Conservation (phyloP, 2,113 vertebrate genomes). For the Hippocampus zosterae region DNA sequence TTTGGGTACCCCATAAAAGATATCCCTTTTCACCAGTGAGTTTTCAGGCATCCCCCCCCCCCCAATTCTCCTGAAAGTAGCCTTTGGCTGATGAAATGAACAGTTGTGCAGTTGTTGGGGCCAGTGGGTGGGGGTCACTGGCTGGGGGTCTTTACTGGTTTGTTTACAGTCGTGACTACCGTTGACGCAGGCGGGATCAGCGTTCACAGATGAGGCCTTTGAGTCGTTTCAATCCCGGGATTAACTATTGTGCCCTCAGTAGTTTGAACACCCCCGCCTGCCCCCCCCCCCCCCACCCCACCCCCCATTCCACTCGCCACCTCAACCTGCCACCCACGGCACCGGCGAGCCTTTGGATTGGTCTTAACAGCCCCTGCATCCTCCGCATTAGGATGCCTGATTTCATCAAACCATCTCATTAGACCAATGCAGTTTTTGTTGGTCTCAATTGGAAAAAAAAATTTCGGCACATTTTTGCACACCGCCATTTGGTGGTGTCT, state of each 20-base stretch:
- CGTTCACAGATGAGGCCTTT: slow-evolving; percentile 39
- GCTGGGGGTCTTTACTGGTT: slow-evolving; percentile 12
- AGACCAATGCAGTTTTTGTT: not conserved
- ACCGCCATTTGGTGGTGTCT: too few relatives aligned
- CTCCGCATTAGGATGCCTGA: not conserved
- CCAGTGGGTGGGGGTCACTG: slow-evolving; percentile 7
- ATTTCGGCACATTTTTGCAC: too few relatives aligned
- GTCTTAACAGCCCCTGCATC: not conserved
- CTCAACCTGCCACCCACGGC: slow-evolving; percentile 7
- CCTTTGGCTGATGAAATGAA: not conserved
- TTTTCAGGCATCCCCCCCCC: too few relatives aligned
- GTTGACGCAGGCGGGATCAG: slow-evolving; percentile 47
- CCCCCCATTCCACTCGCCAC: slow-evolving; percentile 4
- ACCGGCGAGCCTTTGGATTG: slow-evolving; percentile 1
- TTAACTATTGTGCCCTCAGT: slow-evolving; percentile 44
- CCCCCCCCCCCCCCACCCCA: too few relatives aligned
- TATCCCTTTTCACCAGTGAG: not conserved
- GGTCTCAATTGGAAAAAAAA: too few relatives aligned
- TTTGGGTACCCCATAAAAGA: not conserved
- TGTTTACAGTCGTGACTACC: slow-evolving; percentile 53
- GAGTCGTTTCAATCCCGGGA: slow-evolving; percentile 54
- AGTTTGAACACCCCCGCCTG: slow-evolving; percentile 5
- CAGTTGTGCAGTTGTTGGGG: slow-evolving; percentile 12
- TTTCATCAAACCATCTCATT: slow-evolving; percentile 7
- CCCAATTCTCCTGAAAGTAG: not conserved